These are phyloP conservation scores for Microplitis manilae DNA, from an alignment of 2,888 invertebrate genomes.

Conservation along the genomic window DNA sequence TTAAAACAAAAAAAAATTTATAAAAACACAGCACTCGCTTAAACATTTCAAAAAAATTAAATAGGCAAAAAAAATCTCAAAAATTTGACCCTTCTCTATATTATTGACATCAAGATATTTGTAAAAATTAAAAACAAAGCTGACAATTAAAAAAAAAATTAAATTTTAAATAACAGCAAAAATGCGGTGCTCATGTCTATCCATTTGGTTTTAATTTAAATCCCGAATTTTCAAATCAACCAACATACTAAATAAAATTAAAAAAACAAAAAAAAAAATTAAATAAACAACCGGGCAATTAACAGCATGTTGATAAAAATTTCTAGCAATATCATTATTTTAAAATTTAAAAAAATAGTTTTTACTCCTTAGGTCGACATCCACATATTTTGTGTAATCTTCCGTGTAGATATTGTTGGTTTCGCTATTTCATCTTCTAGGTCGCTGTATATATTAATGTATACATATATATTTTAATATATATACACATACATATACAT, in stretches of 20 bases:
- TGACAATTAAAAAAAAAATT: constrained; percentile 5
- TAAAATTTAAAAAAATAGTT: neutral
- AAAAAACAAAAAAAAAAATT: constrained; percentile 31
- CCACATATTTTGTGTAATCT: constrained; percentile 51
- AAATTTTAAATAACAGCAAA: constrained; percentile 28
- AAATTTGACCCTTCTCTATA: no score
- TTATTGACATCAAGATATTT: no score
- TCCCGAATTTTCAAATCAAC: constrained; percentile 17
- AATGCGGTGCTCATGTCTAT: constrained; percentile 68
- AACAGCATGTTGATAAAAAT: no score
- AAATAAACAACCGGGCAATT: constrained; percentile 24
- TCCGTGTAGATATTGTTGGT: constrained; percentile 56
- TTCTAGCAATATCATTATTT: no score
- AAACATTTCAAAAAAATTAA: no score
- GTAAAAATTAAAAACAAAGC: neutral
- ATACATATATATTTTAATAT: constrained; percentile 18
- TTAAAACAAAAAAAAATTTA: no score
- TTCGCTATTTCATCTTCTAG: constrained; percentile 56
- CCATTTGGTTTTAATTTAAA: constrained; percentile 66
- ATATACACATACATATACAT: neutral
- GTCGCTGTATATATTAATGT: constrained; percentile 6
- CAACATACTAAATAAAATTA: constrained; percentile 15
- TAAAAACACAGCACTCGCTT: no score
- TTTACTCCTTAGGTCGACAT: constrained; percentile 38
- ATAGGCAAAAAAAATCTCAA: no score